Base-by-base conservation (phyloP, 37 sponge, comb jelly and placozoan species). In the Beroe forskalii region DNA sequence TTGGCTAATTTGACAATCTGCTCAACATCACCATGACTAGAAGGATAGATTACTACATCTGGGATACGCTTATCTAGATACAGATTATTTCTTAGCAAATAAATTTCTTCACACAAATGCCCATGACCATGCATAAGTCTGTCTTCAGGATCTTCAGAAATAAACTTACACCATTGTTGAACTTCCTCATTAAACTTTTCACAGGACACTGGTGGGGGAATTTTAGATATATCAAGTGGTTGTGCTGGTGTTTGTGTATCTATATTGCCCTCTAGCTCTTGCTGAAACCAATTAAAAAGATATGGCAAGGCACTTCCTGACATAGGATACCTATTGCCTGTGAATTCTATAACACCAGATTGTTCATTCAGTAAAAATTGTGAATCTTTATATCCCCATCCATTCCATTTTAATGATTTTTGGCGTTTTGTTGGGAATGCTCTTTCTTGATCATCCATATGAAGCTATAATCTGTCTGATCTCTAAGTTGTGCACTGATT, bases 331-430 rank as follows among this genome's bases (percentile, higher is more conserved):
- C 97, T 92, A 27, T 33, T 8, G 17, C 39, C 33, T 44, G 93
- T 17, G 39, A 60, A 91, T 14, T 41, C 40, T 4, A 36, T 33
- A 83, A 35, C 9, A 17, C 41, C 38, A 38, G 43, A n/a, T 32
- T 72, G 37, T 38, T 17, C 14, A 38, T 32, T 14, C 3, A 27
- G 40, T 12, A 38, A 8, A 90, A 97, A 97, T 4, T 92, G 89
- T 0, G 97, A 97, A 90, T 97, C 97, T 64, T 60, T 92, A 91
- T 97, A 97, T 36, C 97, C 97, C 96, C 97, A 97, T 14, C 95
- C 97, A 92, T 97, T 97, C 97, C 97, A 97, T 60, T 94, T 97
- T 91, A 97, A n/a, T 17, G 91, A 92, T 6, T 93, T 91, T 83
- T 94, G 92, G 20, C 90, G 38, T 22, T 72, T 72, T 6, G 27